Base-by-base conservation (phyloP, 2,888 invertebrate genomes). In the Eugnorisma glareosa region DNA sequence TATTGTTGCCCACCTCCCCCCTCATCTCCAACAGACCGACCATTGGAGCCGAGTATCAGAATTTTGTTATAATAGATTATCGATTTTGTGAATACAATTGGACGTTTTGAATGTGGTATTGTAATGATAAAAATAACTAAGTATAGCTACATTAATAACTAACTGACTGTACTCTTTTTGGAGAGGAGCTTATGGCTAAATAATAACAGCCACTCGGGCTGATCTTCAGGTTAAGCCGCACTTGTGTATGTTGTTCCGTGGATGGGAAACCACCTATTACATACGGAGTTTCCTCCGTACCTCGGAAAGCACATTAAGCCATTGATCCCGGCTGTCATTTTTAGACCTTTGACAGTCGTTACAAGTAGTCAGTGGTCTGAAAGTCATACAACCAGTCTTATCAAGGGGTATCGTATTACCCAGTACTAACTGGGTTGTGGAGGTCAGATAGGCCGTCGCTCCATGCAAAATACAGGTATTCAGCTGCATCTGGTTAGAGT, bases 21-120 rank as follows among this genome's bases (percentile, higher is more conserved):
- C 15, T 7, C 43, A 24, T 67, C 31, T 54, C 61, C 13, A 0
- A 0, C 54, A 63, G 31, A 67, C 43, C 54, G 43, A 73, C 21
- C n/a, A 74, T 82, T 67, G 37, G 59, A 75, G 45, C 40, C 54
- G 54, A 54, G 45, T 54, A 57, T 67, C 54, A 45, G 76, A 81
- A 79, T 81, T 63, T 59, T 61, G 61, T 79, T 63, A 35, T 74
- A 78, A 75, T 68, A 82, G 82, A 57, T 82, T 68, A 82, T 79
- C 24, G 68, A 79, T 79, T 82, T 76, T 64, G 68, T 35, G n/a
- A 82, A 54, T 64, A 63, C 54, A 54, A 57, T 54, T 21, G 8
- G 11, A 45, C 11, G 48, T 64, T 66, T 48, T 66, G 35, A 66
- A 45, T 59, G 74, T 40, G 6, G 28, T 35, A 35, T 73, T 66